Percentiles rank a stretch among this genome's conserved stretches.
Conservation (phyloP, 2,888 invertebrate species). For the Disparrhopalites patrizii region DNA sequence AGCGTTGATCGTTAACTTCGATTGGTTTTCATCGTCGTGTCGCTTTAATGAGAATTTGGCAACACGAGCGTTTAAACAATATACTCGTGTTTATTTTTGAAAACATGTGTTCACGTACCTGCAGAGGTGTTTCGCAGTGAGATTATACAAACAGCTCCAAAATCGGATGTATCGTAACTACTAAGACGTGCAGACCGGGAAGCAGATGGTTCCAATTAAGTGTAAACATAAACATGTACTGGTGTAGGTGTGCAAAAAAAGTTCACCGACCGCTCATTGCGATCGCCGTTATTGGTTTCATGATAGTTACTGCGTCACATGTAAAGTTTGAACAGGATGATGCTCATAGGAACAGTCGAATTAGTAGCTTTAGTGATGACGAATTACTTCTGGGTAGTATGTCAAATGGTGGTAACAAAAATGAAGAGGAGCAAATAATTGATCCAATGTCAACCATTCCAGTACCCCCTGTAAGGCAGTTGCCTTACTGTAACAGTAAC, state of each 20-base stretch:
- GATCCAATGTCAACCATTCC: background rate
- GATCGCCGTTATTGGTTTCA: background rate
- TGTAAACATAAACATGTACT: slow-evolving; percentile 23
- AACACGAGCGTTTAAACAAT: no score
- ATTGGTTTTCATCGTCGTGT: no score
- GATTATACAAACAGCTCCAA: no score
- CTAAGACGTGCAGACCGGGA: no score
- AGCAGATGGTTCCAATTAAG: no score
- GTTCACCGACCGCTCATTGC: slow-evolving; percentile 24
- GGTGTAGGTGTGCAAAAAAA: slow-evolving; percentile 18
- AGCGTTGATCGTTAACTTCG: no score
- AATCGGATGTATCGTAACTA: no score
- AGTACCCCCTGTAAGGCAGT: slow-evolving; percentile 13
- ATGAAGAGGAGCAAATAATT: background rate
- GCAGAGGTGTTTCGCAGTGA: no score
- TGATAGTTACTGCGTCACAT: background rate
- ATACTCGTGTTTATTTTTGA: no score
- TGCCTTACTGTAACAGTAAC: slow-evolving; percentile 21
- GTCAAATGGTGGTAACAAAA: background rate
- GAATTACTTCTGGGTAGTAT: slow-evolving; percentile 3
- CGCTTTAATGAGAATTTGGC: no score
- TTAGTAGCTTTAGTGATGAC: slow-evolving; percentile 4
- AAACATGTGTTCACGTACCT: no score
- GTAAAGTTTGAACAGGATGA: slow-evolving; percentile 8
- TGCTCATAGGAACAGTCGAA: slow-evolving; percentile 10